Evolutionary conservation across 2,797 vertebrate species (phyloP).

Genomic region (Anomalospiza imberbis): DNA sequence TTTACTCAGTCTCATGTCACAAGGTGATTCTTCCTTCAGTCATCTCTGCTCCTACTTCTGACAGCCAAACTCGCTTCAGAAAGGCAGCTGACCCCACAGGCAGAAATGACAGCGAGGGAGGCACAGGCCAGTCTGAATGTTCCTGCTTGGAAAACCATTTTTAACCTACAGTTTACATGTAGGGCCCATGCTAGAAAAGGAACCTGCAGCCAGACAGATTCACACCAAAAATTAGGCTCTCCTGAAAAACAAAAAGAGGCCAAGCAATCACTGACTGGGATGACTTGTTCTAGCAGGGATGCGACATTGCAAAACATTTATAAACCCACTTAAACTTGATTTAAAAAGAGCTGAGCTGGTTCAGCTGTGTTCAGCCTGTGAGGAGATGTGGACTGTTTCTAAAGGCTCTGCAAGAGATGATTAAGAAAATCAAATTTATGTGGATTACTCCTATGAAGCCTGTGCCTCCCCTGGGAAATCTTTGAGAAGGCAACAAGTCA

Average conservation of each 20-base stretch:
- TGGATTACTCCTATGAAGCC: background rate
- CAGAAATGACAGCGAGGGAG: accelerated
- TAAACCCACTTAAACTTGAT: background rate
- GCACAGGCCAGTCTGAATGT: background rate
- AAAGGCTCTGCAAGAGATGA: background rate
- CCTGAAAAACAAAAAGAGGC: background rate
- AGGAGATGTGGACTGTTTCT: background rate
- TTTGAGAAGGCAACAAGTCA: background rate
- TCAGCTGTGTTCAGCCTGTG: background rate
- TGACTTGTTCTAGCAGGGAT: constrained; percentile 22
- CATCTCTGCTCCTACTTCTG: background rate
- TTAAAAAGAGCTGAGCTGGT: constrained; percentile 23
- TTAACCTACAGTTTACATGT: background rate
- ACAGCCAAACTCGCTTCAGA: background rate
- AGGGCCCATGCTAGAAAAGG: background rate
- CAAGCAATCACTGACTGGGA: background rate
- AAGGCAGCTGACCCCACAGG: background rate
- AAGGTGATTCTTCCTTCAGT: background rate
- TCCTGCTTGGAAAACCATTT: background rate
- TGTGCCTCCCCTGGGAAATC: background rate
- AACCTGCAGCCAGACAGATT: background rate
- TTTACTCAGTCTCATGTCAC: background rate
- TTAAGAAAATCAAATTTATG: background rate
- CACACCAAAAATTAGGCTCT: background rate
- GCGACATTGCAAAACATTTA: background rate